phyloP scores from a whole-genome alignment of 1,140 invertebrate species.

The Linepithema humile region DNA sequence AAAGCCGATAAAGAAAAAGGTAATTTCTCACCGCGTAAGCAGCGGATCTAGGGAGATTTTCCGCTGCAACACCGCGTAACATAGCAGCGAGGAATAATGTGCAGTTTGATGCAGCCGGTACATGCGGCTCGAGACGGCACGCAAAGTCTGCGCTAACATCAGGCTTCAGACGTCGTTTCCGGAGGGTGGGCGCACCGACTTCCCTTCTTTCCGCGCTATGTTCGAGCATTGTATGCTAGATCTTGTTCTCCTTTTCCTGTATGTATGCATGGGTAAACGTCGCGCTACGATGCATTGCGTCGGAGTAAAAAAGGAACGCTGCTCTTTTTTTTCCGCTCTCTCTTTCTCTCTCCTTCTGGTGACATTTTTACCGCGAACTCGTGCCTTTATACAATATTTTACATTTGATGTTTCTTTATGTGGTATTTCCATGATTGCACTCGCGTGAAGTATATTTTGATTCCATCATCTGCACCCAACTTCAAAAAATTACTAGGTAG shows the following conservation, averaged over 20 bases:
- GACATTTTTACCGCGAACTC: background rate
- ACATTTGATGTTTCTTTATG: background rate
- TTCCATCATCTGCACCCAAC: background rate
- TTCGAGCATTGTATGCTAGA: conserved; percentile 43
- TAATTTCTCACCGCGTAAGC: conserved; percentile 1
- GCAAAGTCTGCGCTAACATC: conserved; percentile 57
- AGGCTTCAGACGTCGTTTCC: conserved; percentile 57
- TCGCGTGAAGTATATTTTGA: background rate
- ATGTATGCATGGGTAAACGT: conserved; percentile 53
- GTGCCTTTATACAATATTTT: background rate
- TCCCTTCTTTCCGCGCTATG: conserved; percentile 53
- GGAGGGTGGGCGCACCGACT: conserved; percentile 51
- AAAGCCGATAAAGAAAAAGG: conserved; percentile 10
- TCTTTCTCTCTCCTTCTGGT: background rate
- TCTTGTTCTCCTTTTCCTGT: conserved; percentile 63
- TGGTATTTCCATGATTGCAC: background rate
- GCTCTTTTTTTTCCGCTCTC: background rate
- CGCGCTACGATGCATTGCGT: conserved; percentile 10
- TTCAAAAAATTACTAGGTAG: background rate
- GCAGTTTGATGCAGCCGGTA: conserved; percentile 46
- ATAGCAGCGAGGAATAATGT: conserved; percentile 30
- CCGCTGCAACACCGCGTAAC: conserved; percentile 36
- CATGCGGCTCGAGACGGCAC: conserved; percentile 49
- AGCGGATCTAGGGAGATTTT: conserved; percentile 39
- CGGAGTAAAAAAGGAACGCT: conserved; percentile 8